Percentiles rank a stretch among this genome's conserved stretches.
These are phyloP conservation scores for Notechis scutatus DNA, from an alignment of 2,113 vertebrate species.

Conservation along the genomic window DNA sequence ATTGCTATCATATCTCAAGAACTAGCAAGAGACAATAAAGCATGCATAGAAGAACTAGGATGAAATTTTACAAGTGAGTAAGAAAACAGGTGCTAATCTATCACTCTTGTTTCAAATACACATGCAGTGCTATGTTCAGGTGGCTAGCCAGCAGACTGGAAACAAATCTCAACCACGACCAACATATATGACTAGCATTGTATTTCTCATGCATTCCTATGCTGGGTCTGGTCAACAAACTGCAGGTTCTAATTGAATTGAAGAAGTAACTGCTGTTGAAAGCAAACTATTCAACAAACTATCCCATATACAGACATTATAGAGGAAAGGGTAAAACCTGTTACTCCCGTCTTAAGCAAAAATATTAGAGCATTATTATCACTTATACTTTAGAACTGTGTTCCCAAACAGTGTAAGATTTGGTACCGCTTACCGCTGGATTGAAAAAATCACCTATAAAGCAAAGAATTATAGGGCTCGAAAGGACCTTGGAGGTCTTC, in stretches of 20 bases:
- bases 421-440: not conserved
- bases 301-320: not conserved
- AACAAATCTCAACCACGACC: not conserved
- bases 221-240: not conserved
- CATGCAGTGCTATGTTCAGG: not conserved
- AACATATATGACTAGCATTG: not conserved
- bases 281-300: not conserved
- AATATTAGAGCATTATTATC: not conserved
- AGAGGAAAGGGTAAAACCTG: not conserved
- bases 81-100: not conserved
- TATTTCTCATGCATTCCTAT: not conserved
- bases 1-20: not conserved
- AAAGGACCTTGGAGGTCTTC: too few relatives aligned
- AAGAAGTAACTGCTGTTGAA: not conserved
- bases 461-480: too few relatives aligned
- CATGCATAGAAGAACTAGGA: not conserved
- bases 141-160: not conserved
- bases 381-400: not conserved
- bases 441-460: not conserved
- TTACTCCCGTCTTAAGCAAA: not conserved
- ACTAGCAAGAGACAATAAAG: not conserved
- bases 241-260: not conserved
- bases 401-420: not conserved
- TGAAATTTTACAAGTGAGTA: not conserved
- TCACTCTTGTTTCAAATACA: not conserved